These are phyloP conservation scores for Triplophysa siluroides DNA, from an alignment of 2,113 vertebrate genomes.

Conservation along the genomic window DNA sequence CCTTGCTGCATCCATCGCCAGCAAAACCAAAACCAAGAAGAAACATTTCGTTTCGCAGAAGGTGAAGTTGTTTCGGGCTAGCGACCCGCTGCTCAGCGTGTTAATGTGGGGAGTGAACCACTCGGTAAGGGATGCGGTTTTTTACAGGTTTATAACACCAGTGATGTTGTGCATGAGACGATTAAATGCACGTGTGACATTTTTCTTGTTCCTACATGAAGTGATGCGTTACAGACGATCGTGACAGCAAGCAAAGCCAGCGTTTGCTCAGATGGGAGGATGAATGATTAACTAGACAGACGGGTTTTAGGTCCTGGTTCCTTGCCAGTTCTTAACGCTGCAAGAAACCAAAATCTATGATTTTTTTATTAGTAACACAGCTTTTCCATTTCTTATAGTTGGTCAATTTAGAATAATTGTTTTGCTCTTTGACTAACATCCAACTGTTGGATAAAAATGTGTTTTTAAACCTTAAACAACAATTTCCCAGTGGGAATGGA, in stretches of 20 bases:
- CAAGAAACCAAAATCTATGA: neutral
- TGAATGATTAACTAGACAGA: neutral
- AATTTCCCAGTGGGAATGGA: conserved; percentile 5
- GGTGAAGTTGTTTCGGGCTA: conserved; percentile 87
- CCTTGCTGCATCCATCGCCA: conserved; percentile 55
- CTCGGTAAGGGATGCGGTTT: conserved; percentile 75
- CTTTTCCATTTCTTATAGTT: neutral
- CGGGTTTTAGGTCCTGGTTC: neutral
- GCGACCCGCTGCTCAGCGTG: conserved; percentile 86
- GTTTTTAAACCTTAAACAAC: neutral
- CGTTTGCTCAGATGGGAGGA: conserved; percentile 1
- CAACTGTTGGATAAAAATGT: neutral
- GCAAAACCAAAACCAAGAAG: conserved; percentile 87
- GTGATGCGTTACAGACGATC: neutral
- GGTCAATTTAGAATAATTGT: neutral
- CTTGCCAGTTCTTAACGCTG: neutral
- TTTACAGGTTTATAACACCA: conserved; percentile 6
- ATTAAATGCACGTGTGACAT: neutral
- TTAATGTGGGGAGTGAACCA: conserved; percentile 90
- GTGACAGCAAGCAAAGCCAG: conserved; percentile 9
- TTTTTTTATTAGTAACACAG: neutral
- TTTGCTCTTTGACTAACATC: neutral
- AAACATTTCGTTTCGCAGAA: conserved; percentile 88
- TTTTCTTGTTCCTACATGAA: neutral
- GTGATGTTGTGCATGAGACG: neutral